Base-by-base conservation (phyloP, 1,140 invertebrate species). In the Drosophila seguyi region DNA sequence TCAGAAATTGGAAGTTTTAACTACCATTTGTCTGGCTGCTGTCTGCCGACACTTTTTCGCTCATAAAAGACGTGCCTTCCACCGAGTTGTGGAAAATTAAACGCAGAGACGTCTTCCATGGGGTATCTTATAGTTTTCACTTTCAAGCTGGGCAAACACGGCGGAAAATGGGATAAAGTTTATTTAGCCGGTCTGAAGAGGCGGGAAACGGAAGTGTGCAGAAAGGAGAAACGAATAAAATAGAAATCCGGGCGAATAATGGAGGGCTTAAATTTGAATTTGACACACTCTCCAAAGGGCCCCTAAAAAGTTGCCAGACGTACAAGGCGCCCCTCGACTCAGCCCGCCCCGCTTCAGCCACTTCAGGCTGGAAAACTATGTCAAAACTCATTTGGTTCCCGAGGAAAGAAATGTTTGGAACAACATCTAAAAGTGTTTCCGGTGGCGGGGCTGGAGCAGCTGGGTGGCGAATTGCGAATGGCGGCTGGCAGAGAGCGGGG, bases 361-460 rank as follows among this genome's bases (percentile, higher is more conserved):
- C 65, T 66, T 14, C 36, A 11, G 14, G n/a, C 8, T 11, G 38
- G 36, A 45, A 66, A 76, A 76, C 74, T 77, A 77, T 58, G 74
- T 76, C 73, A 76, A 58, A 76, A 76, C 61, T 68, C 47, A 62
- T 50, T 48, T 67, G 18, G 53, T 58, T 52, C n/a, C 42, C 31
- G 31, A 20, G 22, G 25, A 47, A 57, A 34, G n/a, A n/a, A n/a
- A n/a, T 71, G 42, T 71, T 68, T 42, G 65, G 62, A 44, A 68
- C 29, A 68, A 68, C 62, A 68, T 67, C 36, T 42, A 34, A 67
- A 42, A 50, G 45, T 71, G 65, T 47, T 75, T 75, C 58, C 58
- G 72, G 41, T 48, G 34, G n/a, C 22, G 20, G 29, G 14, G 31
- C 4, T 22, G 34, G 20, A 48, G 22, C 29, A 13, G 27, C 41